A percentile compares a stretch with the other conserved stretches of the same genome.
Conservation (phyloP, 1,140 invertebrate species). For the Propsilocerus akamusi region DNA sequence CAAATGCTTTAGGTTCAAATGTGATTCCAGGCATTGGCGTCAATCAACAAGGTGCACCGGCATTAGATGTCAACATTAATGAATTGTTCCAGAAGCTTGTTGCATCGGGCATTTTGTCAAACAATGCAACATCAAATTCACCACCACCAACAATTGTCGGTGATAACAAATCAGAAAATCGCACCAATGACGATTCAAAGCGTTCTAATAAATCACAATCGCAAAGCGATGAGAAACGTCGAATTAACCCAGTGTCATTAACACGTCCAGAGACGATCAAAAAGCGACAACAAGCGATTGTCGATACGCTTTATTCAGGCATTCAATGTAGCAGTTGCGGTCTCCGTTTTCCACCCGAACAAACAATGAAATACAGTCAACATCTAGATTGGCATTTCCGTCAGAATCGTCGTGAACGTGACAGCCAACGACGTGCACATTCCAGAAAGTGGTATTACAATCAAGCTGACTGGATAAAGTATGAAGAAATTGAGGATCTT, state of each 20-base stretch:
- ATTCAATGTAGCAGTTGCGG: slow-evolving; percentile 93
- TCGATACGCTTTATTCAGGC: slow-evolving; percentile 56
- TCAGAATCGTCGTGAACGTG: slow-evolving; percentile 73
- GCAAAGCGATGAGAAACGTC: slow-evolving; percentile 14
- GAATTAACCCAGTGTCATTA: slow-evolving; percentile 40
- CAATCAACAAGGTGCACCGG: slow-evolving; percentile 10
- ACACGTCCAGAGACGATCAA: slow-evolving; percentile 52
- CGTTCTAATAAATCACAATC: slow-evolving; percentile 13
- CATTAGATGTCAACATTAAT: slow-evolving; percentile 45
- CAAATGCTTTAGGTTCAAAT: slow-evolving; percentile 3
- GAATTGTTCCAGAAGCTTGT: slow-evolving; percentile 70
- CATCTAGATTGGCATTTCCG: slow-evolving; percentile 97
- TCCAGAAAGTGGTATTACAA: slow-evolving; percentile 80
- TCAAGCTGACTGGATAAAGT: slow-evolving; percentile 81
- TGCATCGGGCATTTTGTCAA: slow-evolving; percentile 56
- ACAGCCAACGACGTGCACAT: slow-evolving; percentile 62
- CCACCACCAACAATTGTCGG: slow-evolving; percentile 21
- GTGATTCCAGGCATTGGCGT: not conserved
- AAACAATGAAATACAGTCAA: slow-evolving; percentile 73
- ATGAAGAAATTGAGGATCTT: slow-evolving; percentile 82
- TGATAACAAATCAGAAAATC: slow-evolving; percentile 25
- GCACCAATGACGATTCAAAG: slow-evolving; percentile 19
- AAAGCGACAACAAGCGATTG: slow-evolving; percentile 46
- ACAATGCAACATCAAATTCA: slow-evolving; percentile 11
- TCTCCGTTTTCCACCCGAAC: slow-evolving; percentile 68